phyloP scores from a whole-genome alignment of 2,888 invertebrate species.

The Drosophila colorata region DNA sequence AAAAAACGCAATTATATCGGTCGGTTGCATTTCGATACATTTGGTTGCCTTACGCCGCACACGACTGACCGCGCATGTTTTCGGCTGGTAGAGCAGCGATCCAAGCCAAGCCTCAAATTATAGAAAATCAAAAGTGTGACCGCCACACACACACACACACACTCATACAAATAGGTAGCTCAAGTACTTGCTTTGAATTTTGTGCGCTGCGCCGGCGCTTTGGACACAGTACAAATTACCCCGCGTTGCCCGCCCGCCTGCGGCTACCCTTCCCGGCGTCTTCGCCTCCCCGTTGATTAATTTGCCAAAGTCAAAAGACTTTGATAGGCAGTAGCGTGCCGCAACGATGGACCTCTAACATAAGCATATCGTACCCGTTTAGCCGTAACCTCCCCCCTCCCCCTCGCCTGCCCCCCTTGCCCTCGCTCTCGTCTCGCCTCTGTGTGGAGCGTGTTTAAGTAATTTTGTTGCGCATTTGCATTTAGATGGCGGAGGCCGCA shows the following conservation, averaged over 20 bases:
- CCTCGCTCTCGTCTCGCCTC: neutral
- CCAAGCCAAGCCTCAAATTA: constrained; percentile 72
- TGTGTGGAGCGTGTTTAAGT: constrained; percentile 54
- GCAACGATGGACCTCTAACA: constrained; percentile 69
- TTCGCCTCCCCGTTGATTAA: constrained; percentile 61
- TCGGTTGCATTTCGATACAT: constrained; percentile 85
- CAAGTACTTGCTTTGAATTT: constrained; percentile 49
- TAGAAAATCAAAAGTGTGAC: constrained; percentile 80
- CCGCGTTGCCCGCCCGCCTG: neutral
- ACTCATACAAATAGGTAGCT: constrained; percentile 1
- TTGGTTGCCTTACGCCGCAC: constrained; percentile 85
- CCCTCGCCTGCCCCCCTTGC: neutral
- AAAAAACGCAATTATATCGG: constrained; percentile 84
- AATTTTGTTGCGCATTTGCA: constrained; percentile 74
- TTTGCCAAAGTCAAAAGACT: constrained; percentile 80
- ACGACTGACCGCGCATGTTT: constrained; percentile 85
- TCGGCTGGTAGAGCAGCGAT: constrained; percentile 73
- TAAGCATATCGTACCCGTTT: constrained; percentile 55
- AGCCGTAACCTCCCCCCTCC: constrained; percentile 11
- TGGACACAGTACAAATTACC: constrained; percentile 53
- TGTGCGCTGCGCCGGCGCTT: constrained; percentile 50
- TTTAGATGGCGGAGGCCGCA: constrained; percentile 74
- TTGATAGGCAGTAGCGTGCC: constrained; percentile 76
- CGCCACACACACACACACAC: constrained; percentile 54
- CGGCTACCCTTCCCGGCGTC: neutral